Evolutionary conservation across 2,113 vertebrate species (phyloP), one percentile per base, ranked within the genome.

Genomic region (Elephas maximus): DNA sequence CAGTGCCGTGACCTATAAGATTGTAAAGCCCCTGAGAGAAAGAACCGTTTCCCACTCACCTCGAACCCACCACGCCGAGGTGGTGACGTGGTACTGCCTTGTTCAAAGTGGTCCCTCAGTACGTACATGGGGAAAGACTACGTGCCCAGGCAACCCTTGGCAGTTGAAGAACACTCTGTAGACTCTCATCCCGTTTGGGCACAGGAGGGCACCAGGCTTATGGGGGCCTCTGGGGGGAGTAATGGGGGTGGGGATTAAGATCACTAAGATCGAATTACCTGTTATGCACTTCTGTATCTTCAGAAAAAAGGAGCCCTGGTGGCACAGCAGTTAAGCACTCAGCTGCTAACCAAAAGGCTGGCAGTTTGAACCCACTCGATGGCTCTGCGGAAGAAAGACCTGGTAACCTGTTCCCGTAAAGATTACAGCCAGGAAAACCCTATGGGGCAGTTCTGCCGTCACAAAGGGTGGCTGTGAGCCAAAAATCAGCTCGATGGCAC

Each of bases 181-280:
- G 9, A 20, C 15, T 78, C 60, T 23, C 23, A 24, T 28, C 88
- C 44, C 48, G 33, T 44, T 23, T 81, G 33, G 63, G 6, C 37
- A 11, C 8, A 2, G 63, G 79, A 84, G 4, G 28, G 24, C 37
- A 23, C 3, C 5, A n/a, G 37, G n/a, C 9, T 48, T 24, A 17
- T 0, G 12, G 28, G 28, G 88, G 21, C 15, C 28, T 69, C 44
- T 15, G 0, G n/a, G 26, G n/a, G 10, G 48, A 48, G 48, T 48
- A 48, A 10, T n/a, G 33, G 20, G 33, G 20, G 1, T 20, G 11
- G 37, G 23, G 9, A 14, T 11, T 14, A 21, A 53, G 28, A 12
- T 8, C 28, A 41, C 60, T 0, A 1, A 60, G 60, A 57, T 0
- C 1, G 8, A 33, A 10, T 21, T 7, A 9, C 62, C 51, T 18